Evolutionary conservation across 2,113 vertebrate species (phyloP).

Genomic region (Typhlomys cinereus): DNA sequence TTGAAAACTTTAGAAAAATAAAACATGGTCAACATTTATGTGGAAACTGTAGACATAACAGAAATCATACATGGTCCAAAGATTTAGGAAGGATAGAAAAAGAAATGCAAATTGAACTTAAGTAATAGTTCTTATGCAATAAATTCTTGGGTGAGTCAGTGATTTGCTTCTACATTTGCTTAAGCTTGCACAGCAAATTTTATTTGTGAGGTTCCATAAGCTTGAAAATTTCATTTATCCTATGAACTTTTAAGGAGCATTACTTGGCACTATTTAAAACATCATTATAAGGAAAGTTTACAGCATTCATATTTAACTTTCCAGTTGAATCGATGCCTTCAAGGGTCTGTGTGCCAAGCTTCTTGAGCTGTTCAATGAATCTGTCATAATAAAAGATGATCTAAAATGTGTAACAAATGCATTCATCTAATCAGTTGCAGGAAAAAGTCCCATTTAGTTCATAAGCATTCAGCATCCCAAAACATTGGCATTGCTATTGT

Average conservation of each 20-base stretch:
- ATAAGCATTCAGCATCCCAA: constrained; percentile 65
- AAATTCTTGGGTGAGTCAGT: background rate
- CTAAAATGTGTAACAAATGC: constrained; percentile 67
- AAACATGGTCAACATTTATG: background rate
- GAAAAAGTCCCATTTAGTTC: constrained; percentile 70
- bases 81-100: background rate
- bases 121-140: background rate
- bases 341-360: constrained; percentile 44
- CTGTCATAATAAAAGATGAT: constrained; percentile 61
- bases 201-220: background rate
- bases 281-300: constrained; percentile 32
- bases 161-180: background rate
- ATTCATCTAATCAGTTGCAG: constrained; percentile 58
- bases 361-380: constrained; percentile 66
- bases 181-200: background rate
- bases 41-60: background rate
- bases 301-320: constrained; percentile 60
- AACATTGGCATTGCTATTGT: constrained; percentile 56
- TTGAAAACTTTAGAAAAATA: background rate
- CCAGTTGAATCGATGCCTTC: constrained; percentile 51
- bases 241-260: constrained; percentile 45
- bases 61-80: background rate
- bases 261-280: constrained; percentile 50
- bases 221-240: constrained; percentile 1
- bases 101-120: constrained; percentile 1